Base-by-base conservation (phyloP, 2,797 vertebrate species). In the Aldrovandia affinis region DNA sequence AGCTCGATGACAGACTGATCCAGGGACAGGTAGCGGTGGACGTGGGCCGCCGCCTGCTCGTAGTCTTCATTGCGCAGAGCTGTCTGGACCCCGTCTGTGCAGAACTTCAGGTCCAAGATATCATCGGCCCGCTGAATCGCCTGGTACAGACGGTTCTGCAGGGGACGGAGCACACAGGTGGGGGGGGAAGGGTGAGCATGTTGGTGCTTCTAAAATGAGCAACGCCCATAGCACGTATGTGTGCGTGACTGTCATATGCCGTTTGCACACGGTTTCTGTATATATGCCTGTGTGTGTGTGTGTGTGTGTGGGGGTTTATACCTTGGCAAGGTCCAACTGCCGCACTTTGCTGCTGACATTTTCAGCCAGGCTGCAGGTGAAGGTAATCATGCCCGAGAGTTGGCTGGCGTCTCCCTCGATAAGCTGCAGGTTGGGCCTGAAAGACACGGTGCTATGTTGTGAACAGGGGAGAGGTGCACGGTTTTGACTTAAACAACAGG, bases 1-100 rank as follows among this genome's bases (percentile, higher is more conserved):
- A 99, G 96, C 93, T 99, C 98, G 63, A 99, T 99, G 77, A 99
- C 98, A 0, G 98, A 99, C 87, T 99, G 98, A 93, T 99, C 98
- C 82, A 99, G 94, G 82, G 96, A 98, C 39, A 99, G 95, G 83
- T 99, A 99, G 78, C 98, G 96, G 90, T 99, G 98, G 88, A 99
- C 98, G 55, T 99, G 98, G 80, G 97, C 98, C 1, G 98, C 97
- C 0, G 98, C 98, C 88, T 99, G 98, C 36, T 99, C 98, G 0
- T 97, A 99, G 80, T 99, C 98, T 87, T 99, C 98, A 33, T 94
- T 98, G 22, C 92, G 95, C 85, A 99, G 93, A 20, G 98, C 96
- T 0, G 97, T 98, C 90, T 99, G 98, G 83, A 99, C 98, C 1
- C 98, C 98, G 8, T 99, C 98, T 79, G 97, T 99, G 93, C 98